Base-by-base conservation (phyloP, 2,113 vertebrate species). In the Rallus limicola region DNA sequence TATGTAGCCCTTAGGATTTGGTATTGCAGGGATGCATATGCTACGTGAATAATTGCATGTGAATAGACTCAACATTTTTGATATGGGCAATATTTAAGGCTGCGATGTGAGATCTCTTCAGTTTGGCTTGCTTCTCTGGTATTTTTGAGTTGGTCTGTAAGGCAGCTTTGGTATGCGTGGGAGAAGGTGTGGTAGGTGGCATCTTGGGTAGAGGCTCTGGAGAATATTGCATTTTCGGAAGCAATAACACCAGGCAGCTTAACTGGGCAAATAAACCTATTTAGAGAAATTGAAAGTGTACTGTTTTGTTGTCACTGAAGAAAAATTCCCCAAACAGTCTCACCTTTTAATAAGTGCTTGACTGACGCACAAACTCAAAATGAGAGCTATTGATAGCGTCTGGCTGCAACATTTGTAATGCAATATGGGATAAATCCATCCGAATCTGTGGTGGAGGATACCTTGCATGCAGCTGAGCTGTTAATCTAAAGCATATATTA, bases 401-500 rank as follows among this genome's bases (percentile, higher is more conserved):
- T 94, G 90, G 48, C 62, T 80, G 18, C 58, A 85, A 10, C 44
- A 91, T 50, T 86, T 88, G 53, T 76, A 84, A 71, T 11, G 60
- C 40, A 93, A 21, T 58, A 67, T 31, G 62, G 40, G 56, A 38
- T 44, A 60, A 74, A 90, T 75, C 60, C 71, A 20, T 34, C 60
- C 2, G 5, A 59, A 68, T 62, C 62, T 84, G 48, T 68, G 36
- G 34, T 79, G 77, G 53, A 71, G 38, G 50, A 58, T 86, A 90
- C 62, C 74, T 75, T 79, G 31, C 38, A 24, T 40, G 58, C 69
- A 76, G 58, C 50, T 81, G 33, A 92, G 62, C 67, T 95, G 78
- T 76, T 95, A 79, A 91, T 90, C 77, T 82, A 86, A 82, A 82
- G 68, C 63, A 21, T 46, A 13, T 65, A 63, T 93, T 95, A 91